Conservation (phyloP, 2,888 invertebrate species). For the Eupithecia dodoneata region DNA sequence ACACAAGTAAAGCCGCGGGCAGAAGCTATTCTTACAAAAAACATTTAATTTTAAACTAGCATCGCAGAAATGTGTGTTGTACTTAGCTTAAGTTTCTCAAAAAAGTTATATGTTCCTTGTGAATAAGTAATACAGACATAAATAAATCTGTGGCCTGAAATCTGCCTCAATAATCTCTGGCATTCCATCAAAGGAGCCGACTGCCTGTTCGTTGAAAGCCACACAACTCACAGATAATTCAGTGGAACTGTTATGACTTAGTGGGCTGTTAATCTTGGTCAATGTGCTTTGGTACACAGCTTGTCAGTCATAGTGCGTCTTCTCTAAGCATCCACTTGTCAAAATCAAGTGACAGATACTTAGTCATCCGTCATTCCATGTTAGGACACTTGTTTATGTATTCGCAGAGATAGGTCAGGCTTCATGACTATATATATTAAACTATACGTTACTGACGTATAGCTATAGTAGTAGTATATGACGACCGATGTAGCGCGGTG, state of each 20-base stretch:
- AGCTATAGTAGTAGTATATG: no score
- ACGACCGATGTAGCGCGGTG: no score
- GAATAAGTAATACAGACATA: no score
- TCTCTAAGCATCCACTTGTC: constrained; percentile 1
- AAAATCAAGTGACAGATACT: constrained; percentile 9
- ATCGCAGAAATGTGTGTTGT: no score
- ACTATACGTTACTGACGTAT: no score
- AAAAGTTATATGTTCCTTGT: no score
- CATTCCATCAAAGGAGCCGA: not conserved
- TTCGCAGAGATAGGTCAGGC: constrained; percentile 62
- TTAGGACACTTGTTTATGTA: constrained; percentile 59
- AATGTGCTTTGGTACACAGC: not conserved
- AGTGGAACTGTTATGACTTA: not conserved
- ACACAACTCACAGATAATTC: not conserved
- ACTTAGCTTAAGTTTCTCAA: no score
- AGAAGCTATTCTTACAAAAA: no score
- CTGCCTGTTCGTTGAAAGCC: not conserved
- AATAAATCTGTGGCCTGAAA: not conserved
- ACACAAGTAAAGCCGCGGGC: no score
- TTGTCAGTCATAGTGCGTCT: constrained; percentile 1
- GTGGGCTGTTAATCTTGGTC: not conserved
- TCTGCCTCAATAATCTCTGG: not conserved
- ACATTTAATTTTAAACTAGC: no score
- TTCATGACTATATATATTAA: not conserved
- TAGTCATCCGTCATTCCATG: constrained; percentile 41